Evolutionary conservation across 2,888 invertebrate genomes (phyloP).

Genomic region (Arctia plantaginis): DNA sequence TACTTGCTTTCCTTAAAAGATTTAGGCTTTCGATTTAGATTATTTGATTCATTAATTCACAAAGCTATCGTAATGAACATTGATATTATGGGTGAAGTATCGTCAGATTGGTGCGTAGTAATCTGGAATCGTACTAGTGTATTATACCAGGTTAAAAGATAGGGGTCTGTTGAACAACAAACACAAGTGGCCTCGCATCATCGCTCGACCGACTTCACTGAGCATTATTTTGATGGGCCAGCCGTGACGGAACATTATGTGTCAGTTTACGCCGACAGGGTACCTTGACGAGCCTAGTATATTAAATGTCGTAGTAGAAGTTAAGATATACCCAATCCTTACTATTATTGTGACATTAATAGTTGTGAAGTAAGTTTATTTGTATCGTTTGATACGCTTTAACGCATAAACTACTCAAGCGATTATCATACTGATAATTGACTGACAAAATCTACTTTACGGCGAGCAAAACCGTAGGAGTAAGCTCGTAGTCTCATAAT

Average conservation of each 20-base stretch:
- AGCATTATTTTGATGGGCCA: neutral
- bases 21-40: neutral
- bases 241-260: neutral
- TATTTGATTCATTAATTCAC: neutral
- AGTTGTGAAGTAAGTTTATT: neutral
- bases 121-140: neutral
- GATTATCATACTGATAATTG: no score
- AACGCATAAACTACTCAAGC: neutral
- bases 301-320: neutral
- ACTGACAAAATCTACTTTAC: no score
- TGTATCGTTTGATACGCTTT: neutral
- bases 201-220: neutral
- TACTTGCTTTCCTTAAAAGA: neutral
- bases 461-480: no score
- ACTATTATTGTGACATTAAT: neutral
- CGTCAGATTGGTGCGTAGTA: neutral
- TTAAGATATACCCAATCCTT: neutral
- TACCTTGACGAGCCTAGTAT: neutral
- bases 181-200: neutral
- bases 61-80: neutral
- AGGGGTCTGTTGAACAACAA: neutral
- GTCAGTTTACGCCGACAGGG: neutral
- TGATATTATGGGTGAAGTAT: neutral
- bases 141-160: neutral
- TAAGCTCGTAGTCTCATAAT: no score